Evolutionary conservation across 2,113 vertebrate species (phyloP).

Genomic region (Siphamia tubifer): DNA sequence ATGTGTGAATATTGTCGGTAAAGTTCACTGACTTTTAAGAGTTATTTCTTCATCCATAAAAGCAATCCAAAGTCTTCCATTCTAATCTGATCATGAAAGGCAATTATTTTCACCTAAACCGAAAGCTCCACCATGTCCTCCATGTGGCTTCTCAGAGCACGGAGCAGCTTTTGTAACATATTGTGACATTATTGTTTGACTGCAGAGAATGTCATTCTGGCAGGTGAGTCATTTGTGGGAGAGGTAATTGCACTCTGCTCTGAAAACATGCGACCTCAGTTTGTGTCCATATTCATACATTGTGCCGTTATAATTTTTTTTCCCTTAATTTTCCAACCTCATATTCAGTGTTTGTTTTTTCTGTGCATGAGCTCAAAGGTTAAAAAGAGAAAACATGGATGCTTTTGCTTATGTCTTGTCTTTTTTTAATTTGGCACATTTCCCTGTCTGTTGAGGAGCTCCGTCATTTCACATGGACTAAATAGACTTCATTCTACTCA

Average conservation of each 20-base stretch:
- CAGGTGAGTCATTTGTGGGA: constrained; percentile 83
- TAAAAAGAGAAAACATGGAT: background rate
- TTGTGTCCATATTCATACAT: constrained; percentile 55
- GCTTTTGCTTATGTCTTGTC: background rate
- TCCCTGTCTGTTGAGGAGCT: background rate
- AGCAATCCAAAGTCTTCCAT: too few relatives aligned
- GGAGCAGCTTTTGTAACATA: constrained; percentile 63
- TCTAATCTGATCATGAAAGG: constrained; percentile 12
- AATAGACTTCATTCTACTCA: background rate
- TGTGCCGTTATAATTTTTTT: constrained; percentile 46
- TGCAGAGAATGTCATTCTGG: constrained; percentile 83
- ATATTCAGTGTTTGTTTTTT: background rate
- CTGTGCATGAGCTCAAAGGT: constrained; percentile 16
- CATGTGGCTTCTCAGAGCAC: constrained; percentile 24
- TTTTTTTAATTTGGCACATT: constrained; percentile 36
- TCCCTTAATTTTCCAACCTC: background rate
- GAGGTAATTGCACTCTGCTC: constrained; percentile 62
- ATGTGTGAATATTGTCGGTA: constrained; percentile 25
- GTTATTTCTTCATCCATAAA: too few relatives aligned
- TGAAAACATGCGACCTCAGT: constrained; percentile 63
- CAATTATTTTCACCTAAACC: background rate
- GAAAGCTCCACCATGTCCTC: constrained; percentile 10
- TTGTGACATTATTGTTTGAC: constrained; percentile 83
- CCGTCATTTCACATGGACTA: background rate
- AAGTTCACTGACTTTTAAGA: constrained; percentile 10